Percentiles rank a stretch among this genome's conserved stretches.
phyloP scores from a whole-genome alignment of 1,140 invertebrate species.

The Drosophila kurseongensis region DNA sequence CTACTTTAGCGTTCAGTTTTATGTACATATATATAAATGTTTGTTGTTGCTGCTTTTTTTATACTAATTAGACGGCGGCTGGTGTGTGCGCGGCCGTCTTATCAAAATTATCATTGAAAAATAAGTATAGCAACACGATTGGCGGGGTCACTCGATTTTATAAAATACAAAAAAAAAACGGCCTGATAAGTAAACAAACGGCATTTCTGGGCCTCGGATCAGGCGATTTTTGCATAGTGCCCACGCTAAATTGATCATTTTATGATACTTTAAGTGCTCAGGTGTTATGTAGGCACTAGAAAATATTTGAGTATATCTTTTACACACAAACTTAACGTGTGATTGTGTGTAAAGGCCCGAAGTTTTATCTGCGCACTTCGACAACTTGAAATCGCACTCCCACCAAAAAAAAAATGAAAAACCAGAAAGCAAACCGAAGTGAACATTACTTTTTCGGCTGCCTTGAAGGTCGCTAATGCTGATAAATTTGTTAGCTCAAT shows the following conservation, averaged over 20 bases:
- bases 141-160: conserved; percentile 61
- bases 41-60: conserved; percentile 39
- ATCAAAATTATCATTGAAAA: conserved; percentile 72
- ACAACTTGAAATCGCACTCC: conserved; percentile 10
- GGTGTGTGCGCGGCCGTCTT: conserved; percentile 31
- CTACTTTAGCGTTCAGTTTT: conserved; percentile 39
- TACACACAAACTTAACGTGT: not conserved
- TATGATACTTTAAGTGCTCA: conserved; percentile 29
- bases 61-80: conserved; percentile 58
- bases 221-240: conserved; percentile 49
- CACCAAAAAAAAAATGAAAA: conserved; percentile 2
- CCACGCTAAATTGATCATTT: conserved; percentile 46
- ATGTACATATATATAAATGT: not conserved
- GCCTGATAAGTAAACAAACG: conserved; percentile 33
- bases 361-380: conserved; percentile 25
- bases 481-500: conserved; percentile 25
- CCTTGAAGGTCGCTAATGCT: conserved; percentile 24
- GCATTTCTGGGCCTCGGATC: conserved; percentile 32
- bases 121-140: conserved; percentile 53
- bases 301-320: conserved; percentile 9
- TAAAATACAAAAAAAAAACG: conserved; percentile 22
- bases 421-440: not conserved
- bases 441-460: conserved; percentile 9
- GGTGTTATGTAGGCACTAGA: conserved; percentile 2
- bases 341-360: not conserved